Percentiles rank a stretch among this genome's conserved stretches.
These are phyloP conservation scores for Drosophila albomicans DNA, from an alignment of 1,140 invertebrate species.

Conservation along the genomic window DNA sequence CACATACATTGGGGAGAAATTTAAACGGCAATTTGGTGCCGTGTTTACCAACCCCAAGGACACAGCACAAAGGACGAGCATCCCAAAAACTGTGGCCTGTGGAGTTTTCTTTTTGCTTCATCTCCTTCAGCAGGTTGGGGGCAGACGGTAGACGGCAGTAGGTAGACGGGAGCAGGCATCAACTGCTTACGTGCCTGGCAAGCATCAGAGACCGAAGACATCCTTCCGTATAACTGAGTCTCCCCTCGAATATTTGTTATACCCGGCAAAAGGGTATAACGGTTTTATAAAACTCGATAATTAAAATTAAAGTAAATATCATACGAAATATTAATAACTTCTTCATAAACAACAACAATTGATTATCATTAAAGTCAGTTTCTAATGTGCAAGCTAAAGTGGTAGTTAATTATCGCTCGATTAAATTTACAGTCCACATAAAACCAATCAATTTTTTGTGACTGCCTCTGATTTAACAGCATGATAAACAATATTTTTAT, in stretches of 20 bases:
- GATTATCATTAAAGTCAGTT: no score
- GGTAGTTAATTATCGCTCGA: no score
- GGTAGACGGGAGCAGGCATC: conserved; percentile 25
- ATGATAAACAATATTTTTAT: no score
- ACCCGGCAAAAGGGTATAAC: neutral
- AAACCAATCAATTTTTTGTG: no score
- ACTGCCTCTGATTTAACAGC: no score
- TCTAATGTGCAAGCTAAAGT: no score
- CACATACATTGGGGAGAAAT: conserved; percentile 73
- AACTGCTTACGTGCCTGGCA: conserved; percentile 75
- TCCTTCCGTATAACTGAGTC: neutral
- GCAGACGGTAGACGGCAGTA: neutral
- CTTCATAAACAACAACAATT: no score
- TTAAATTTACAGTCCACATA: no score
- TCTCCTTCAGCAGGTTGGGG: conserved; percentile 5
- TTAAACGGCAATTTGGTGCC: conserved; percentile 81
- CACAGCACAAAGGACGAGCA: conserved; percentile 46
- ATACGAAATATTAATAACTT: no score
- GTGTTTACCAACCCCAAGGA: conserved; percentile 81
- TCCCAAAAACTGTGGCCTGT: conserved; percentile 58
- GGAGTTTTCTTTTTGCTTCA: conserved; percentile 60
- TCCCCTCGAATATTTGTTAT: conserved; percentile 25
- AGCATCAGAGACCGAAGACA: conserved; percentile 34
- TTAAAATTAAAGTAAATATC: no score
- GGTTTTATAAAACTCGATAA: neutral